Evolutionary conservation across 2,797 vertebrate genomes (phyloP).

Genomic region (Antennarius maculatus): DNA sequence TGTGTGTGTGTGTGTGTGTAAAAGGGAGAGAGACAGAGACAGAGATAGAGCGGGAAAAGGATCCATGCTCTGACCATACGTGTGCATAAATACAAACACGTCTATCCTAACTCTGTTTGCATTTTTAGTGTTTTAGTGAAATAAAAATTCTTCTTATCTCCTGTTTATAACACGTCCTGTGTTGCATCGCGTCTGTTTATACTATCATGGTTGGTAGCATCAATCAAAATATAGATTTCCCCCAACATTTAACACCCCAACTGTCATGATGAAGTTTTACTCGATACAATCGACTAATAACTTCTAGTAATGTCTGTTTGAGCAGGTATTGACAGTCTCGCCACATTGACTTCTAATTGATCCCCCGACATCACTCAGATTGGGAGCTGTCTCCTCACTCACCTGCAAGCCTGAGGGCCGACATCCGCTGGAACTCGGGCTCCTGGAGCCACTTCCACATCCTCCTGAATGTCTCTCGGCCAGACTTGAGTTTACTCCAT

Average conservation of each 20-base stretch:
- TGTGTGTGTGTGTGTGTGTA: not conserved
- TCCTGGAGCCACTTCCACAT: conserved; percentile 99
- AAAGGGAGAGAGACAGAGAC: not conserved
- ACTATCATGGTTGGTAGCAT: conserved; percentile 65
- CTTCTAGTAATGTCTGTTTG: conserved; percentile 80
- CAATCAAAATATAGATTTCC: conserved; percentile 75
- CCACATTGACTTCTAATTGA: conserved; percentile 82
- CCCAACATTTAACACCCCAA: conserved; percentile 76
- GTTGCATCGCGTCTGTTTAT: conserved; percentile 55
- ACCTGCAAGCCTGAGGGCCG: conserved; percentile 96
- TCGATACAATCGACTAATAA: conserved; percentile 81
- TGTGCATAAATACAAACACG: conserved; percentile 39
- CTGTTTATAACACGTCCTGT: conserved; percentile 54
- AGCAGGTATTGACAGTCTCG: conserved; percentile 80
- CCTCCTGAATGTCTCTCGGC: conserved; percentile 96
- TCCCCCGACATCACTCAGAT: conserved; percentile 76
- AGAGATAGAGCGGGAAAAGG: not conserved
- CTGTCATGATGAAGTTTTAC: conserved; percentile 79
- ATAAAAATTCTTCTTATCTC: conserved; percentile 14
- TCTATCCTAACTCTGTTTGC: conserved; percentile 17
- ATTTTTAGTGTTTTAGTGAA: conserved; percentile 21
- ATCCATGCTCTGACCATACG: conserved; percentile 5
- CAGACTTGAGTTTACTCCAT: conserved; percentile 99
- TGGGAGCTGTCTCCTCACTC: conserved; percentile 79
- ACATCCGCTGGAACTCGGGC: conserved; percentile 98